Evolutionary conservation across 2,888 invertebrate genomes (phyloP), one percentile per base, ranked within the genome.

Genomic region (Drosophila paracracens): DNA sequence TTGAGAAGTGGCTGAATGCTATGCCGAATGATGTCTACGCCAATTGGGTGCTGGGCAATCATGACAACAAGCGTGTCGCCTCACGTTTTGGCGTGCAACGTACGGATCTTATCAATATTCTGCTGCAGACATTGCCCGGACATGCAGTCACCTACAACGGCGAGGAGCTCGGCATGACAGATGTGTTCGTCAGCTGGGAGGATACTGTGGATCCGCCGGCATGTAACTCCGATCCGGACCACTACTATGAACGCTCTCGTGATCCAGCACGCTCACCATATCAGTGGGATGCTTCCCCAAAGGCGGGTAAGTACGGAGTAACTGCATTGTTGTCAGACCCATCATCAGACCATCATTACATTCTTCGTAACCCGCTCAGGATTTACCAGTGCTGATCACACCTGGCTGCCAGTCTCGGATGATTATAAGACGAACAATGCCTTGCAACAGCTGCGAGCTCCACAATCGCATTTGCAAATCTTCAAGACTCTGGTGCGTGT

Each of bases 131-230:
- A 5, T 93, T 98, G 68, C 98, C 98, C 0, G 98, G 98, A 27
- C 95, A 97, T 29, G 95, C 96, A 25, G 95, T 98, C 0, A 96
- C 97, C 0, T 98, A 98, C 91, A 97, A 98, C 94, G 97, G 96
- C 0, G 96, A 97, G 85, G 96, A 97, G 89, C 94, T 96, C 29
- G 96, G 95, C 0, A 95, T 96, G 95, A 92, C 92, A 27, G 94
- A 95, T 85, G 92, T 93, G 1, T 92, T 76, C 62, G 91, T 94
- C 13, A 89, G 92, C 54, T 94, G 93, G 93, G 92, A 93, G 58
- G 94, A 96, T 62, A 93, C 94, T 0, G 91, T 94, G 1, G 95
- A 95, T 89, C 94, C 95, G 0, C 92, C 92, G 29, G 95, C 94
- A 1, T 94, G 94, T 72, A 94, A 94, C 56, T 93, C 94, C 0